A percentile compares a stretch with the other conserved stretches of the same genome.
Conservation (phyloP, 1,140 invertebrate genomes). For the Thereuonema tuberculata region DNA sequence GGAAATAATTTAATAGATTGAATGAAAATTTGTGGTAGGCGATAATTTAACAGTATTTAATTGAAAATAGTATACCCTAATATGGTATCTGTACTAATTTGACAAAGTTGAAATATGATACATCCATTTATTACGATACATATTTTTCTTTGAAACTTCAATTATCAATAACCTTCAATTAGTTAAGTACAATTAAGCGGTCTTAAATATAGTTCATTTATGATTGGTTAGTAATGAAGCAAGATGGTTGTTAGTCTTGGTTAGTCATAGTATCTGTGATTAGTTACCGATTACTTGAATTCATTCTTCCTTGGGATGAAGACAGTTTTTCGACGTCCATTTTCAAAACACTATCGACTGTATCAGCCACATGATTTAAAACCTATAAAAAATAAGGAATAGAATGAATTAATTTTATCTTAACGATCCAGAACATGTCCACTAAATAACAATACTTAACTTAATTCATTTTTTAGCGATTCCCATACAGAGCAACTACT, state of each 20-base stretch:
- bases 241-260: too few relatives aligned
- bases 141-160: not conserved
- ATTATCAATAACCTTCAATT: not conserved
- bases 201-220: too few relatives aligned
- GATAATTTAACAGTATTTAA: too few relatives aligned
- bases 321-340: not conserved
- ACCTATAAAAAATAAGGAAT: not conserved
- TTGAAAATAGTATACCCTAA: too few relatives aligned
- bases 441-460: not conserved
- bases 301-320: not conserved
- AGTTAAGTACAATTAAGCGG: too few relatives aligned
- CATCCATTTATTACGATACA: too few relatives aligned
- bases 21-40: too few relatives aligned
- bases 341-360: not conserved
- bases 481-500: not conserved
- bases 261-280: too few relatives aligned
- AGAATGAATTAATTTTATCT: not conserved
- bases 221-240: too few relatives aligned
- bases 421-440: not conserved
- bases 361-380: not conserved
- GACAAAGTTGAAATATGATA: too few relatives aligned
- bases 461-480: not conserved
- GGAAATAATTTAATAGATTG: too few relatives aligned
- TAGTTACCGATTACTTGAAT: not conserved
- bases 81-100: too few relatives aligned